Evolutionary conservation across 1,140 invertebrate genomes (phyloP).

Genomic region (Lucilia cuprina): DNA sequence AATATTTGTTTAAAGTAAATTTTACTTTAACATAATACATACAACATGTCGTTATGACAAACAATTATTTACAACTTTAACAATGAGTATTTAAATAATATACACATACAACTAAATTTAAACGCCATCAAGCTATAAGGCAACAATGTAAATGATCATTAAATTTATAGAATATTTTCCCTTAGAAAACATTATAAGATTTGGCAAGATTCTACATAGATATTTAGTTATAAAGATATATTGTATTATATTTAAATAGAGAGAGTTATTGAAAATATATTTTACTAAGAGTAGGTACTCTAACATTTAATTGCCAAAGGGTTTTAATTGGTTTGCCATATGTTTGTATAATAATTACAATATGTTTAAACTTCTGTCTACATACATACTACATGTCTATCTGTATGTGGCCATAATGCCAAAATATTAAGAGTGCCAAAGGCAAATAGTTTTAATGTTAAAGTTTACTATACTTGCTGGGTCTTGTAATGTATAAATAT

Average conservation of each 20-base stretch:
- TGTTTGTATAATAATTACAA: background rate
- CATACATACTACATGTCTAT: too few relatives aligned
- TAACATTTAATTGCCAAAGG: background rate
- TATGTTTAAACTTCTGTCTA: background rate
- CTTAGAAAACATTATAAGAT: too few relatives aligned
- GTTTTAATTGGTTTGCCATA: background rate
- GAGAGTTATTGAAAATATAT: too few relatives aligned
- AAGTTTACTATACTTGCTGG: background rate
- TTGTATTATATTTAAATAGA: too few relatives aligned
- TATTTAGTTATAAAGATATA: too few relatives aligned
- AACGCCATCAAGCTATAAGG: too few relatives aligned
- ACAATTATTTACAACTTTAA: background rate
- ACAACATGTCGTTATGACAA: background rate
- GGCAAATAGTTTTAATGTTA: background rate
- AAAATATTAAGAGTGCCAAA: background rate
- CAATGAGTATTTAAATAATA: too few relatives aligned
- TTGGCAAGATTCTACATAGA: too few relatives aligned
- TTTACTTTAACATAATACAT: background rate
- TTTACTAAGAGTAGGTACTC: too few relatives aligned
- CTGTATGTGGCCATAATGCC: background rate
- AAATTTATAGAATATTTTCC: too few relatives aligned
- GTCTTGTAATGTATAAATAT: background rate
- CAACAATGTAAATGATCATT: too few relatives aligned
- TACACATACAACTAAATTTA: too few relatives aligned
- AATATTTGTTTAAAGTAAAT: background rate